phyloP scores from a whole-genome alignment of 2,113 vertebrate genomes.

The Archilochus colubris region DNA sequence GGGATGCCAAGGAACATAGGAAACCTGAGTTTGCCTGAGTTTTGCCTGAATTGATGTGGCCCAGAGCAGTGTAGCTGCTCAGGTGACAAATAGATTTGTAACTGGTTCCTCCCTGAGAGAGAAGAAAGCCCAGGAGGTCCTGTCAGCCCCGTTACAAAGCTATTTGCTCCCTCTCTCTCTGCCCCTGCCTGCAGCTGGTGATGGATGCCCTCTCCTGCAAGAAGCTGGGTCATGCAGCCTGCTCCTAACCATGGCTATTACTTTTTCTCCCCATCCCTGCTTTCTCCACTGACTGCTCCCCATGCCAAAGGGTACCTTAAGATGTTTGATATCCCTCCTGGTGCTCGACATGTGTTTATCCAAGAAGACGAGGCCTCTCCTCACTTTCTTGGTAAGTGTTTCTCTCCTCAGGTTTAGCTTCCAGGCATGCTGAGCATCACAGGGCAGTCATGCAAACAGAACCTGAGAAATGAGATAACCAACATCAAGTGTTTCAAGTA shows the following conservation, averaged over 20 bases:
- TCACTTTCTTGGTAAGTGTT: constrained; percentile 98
- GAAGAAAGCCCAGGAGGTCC: neutral
- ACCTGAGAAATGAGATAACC: neutral
- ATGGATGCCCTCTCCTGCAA: constrained; percentile 80
- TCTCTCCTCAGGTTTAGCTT: constrained; percentile 16
- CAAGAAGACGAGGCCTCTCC: constrained; percentile 97
- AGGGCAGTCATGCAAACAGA: neutral
- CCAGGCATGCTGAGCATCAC: neutral
- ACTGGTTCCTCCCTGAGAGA: neutral
- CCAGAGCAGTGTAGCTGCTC: neutral
- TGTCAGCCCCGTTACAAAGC: neutral
- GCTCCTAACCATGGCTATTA: constrained; percentile 79
- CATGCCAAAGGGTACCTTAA: constrained; percentile 95
- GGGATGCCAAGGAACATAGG: too few species aligned
- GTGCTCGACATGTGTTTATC: constrained; percentile 96
- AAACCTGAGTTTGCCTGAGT: too few species aligned
- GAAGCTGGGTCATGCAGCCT: neutral
- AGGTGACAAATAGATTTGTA: constrained; percentile 17
- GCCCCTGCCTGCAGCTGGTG: neutral
- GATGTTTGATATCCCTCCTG: constrained; percentile 98
- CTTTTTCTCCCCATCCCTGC: constrained; percentile 79
- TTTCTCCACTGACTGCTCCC: constrained; percentile 68
- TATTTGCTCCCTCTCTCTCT: neutral
- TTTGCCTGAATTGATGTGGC: too few species aligned
- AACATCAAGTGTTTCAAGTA: fast-evolving